Evolutionary conservation across 2,113 vertebrate genomes (phyloP).

Genomic region (Epinephelus fuscoguttatus): DNA sequence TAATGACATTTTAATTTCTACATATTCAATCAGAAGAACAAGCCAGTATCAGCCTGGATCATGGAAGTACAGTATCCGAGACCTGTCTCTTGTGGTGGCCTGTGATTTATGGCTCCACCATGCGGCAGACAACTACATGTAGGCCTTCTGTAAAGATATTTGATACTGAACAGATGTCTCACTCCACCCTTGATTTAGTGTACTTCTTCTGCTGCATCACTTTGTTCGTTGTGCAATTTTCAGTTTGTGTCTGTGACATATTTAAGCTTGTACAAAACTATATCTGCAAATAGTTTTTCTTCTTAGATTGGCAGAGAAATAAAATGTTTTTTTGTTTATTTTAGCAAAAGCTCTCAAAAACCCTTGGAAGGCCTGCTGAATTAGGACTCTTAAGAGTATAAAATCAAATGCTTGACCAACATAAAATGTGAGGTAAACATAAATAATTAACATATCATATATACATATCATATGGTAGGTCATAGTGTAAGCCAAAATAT

Average conservation of each 20-base stretch:
- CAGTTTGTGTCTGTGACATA: neutral
- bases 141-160: conserved; percentile 12
- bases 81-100: neutral
- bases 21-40: neutral
- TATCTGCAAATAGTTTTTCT: neutral
- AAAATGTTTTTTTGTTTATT: no score
- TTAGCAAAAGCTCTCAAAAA: no score
- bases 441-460: neutral
- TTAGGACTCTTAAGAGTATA: no score
- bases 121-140: conserved; percentile 41
- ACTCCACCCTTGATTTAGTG: conserved; percentile 22
- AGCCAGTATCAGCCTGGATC: neutral
- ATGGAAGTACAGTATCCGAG: neutral
- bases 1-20: neutral
- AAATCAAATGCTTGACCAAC: neutral
- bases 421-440: neutral
- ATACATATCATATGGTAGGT: neutral
- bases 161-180: conserved; percentile 6
- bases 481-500: neutral
- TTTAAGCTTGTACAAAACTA: neutral
- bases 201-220: neutral
- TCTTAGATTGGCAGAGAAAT: no score
- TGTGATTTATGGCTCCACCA: conserved; percentile 69
- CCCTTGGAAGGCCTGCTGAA: no score
- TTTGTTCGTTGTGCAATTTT: neutral